Evolutionary conservation across 1,140 invertebrate species (phyloP).

Genomic region (Anthonomus grandis): DNA sequence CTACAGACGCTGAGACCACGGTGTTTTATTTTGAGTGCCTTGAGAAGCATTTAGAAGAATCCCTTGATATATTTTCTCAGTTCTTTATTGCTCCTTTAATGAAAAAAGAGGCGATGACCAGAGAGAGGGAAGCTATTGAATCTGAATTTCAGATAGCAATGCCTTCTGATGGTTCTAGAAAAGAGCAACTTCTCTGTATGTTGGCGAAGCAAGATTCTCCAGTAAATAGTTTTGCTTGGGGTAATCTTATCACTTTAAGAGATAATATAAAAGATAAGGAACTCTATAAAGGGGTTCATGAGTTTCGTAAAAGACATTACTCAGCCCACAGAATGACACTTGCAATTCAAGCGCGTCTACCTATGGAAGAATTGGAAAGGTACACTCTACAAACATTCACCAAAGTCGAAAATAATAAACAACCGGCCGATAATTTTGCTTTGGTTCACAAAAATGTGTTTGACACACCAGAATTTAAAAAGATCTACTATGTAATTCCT

Average conservation of each 20-base stretch:
- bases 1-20: slow-evolving; percentile 80
- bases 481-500: slow-evolving; percentile 76
- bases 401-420: slow-evolving; percentile 61
- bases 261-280: slow-evolving; percentile 64
- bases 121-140: slow-evolving; percentile 90
- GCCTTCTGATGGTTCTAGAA: slow-evolving; percentile 63
- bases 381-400: slow-evolving; percentile 63
- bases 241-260: slow-evolving; percentile 74
- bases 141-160: slow-evolving; percentile 78
- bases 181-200: slow-evolving; percentile 69
- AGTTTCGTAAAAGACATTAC: slow-evolving; percentile 80
- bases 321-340: slow-evolving; percentile 87
- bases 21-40: slow-evolving; percentile 86
- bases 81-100: slow-evolving; percentile 88
- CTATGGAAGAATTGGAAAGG: slow-evolving; percentile 69
- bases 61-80: slow-evolving; percentile 84
- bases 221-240: slow-evolving; percentile 79
- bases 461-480: slow-evolving; percentile 62
- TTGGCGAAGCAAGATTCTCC: slow-evolving; percentile 68
- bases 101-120: slow-evolving; percentile 78
- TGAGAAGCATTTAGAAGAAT: slow-evolving; percentile 68
- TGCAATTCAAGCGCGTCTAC: slow-evolving; percentile 75
- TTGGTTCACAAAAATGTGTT: slow-evolving; percentile 55
- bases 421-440: slow-evolving; percentile 62
- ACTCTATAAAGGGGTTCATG: slow-evolving; percentile 65